These are phyloP conservation scores for Azorinus chamasolen DNA, from an alignment of 2,888 invertebrate species.

Conservation along the genomic window DNA sequence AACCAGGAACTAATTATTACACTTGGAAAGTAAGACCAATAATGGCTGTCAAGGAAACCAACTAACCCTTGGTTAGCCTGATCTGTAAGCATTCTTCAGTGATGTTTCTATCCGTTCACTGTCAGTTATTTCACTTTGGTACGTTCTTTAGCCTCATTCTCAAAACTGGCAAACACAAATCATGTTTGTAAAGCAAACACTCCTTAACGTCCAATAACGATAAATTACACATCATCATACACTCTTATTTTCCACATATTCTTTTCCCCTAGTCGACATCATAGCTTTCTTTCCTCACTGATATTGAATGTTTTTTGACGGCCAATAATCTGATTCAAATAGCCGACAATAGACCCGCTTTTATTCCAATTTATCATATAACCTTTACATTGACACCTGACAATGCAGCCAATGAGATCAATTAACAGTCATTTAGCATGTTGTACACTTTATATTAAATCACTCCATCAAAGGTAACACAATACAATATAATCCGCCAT, in stretches of 20 bases:
- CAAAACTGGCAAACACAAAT: no score
- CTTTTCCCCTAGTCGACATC: no score
- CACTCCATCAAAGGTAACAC: slow-evolving; percentile 4
- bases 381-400: slow-evolving; percentile 51
- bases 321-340: slow-evolving; percentile 26
- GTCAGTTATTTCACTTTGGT: not conserved
- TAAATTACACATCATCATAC: not conserved
- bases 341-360: slow-evolving; percentile 23
- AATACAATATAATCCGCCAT: slow-evolving; percentile 18
- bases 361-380: slow-evolving; percentile 46
- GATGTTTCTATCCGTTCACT: not conserved
- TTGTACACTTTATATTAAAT: not conserved
- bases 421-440: slow-evolving; percentile 28
- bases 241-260: not conserved
- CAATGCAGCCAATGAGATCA: slow-evolving; percentile 43
- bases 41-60: slow-evolving; percentile 1
- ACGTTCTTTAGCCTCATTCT: not conserved
- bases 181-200: no score
- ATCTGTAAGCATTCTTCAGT: not conserved
- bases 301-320: no score
- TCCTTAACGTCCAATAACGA: no score
- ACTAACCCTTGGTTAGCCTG: slow-evolving; percentile 10
- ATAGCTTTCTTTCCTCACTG: no score
- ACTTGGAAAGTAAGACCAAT: no score
- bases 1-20: not conserved